phyloP scores from a whole-genome alignment of 2,888 invertebrate genomes.

The Melieria picta region DNA sequence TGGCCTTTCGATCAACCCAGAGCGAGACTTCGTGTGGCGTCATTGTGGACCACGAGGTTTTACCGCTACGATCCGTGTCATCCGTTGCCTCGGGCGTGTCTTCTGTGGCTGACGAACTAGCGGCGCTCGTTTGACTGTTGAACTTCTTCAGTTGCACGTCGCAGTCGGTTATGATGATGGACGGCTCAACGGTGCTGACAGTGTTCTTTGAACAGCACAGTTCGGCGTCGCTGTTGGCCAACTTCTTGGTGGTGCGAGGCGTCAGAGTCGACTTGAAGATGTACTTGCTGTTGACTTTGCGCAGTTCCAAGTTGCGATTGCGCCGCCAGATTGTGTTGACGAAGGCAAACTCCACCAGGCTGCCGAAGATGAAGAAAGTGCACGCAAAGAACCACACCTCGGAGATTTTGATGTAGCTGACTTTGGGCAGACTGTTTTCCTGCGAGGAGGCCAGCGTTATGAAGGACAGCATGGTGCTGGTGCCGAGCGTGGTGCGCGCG shows the following conservation, averaged over 20 bases:
- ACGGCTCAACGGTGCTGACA: slow-evolving; percentile 64
- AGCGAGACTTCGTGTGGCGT: slow-evolving; percentile 88
- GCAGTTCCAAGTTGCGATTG: slow-evolving; percentile 68
- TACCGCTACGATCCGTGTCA: neutral
- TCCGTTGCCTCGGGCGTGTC: slow-evolving; percentile 59
- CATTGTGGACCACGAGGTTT: slow-evolving; percentile 78
- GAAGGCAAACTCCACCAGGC: slow-evolving; percentile 87
- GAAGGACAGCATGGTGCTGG: slow-evolving; percentile 86
- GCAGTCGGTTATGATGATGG: slow-evolving; percentile 73
- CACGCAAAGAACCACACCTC: slow-evolving; percentile 91
- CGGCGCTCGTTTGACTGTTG: slow-evolving; percentile 26
- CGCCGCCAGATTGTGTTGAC: slow-evolving; percentile 89
- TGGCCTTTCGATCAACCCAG: slow-evolving; percentile 83
- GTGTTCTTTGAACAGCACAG: slow-evolving; percentile 62
- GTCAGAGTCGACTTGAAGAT: slow-evolving; percentile 86
- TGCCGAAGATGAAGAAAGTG: slow-evolving; percentile 84
- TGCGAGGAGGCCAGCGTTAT: slow-evolving; percentile 88
- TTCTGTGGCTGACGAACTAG: slow-evolving; percentile 43
- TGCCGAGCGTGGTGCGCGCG: slow-evolving; percentile 82
- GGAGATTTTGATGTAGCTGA: slow-evolving; percentile 88
- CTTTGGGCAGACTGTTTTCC: slow-evolving; percentile 83
- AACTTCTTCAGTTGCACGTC: slow-evolving; percentile 43
- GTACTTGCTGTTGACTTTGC: slow-evolving; percentile 77
- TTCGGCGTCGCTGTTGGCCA: slow-evolving; percentile 3
- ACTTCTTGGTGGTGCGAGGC: slow-evolving; percentile 73